Percentiles rank a stretch among this genome's conserved stretches.
These are phyloP conservation scores for Daboia siamensis DNA, from an alignment of 2,113 vertebrate genomes.

Conservation along the genomic window DNA sequence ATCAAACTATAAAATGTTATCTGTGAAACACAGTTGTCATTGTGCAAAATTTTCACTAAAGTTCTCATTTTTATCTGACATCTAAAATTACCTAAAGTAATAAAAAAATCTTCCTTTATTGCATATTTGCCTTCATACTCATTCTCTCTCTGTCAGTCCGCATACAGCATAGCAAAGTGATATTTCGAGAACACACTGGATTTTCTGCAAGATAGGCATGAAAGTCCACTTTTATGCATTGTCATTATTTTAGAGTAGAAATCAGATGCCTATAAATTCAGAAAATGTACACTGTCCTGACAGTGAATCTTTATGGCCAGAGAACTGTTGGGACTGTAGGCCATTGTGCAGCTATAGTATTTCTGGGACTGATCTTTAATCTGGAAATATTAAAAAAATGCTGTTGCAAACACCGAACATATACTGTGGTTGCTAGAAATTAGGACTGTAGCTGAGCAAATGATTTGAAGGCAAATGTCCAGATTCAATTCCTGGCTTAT, in stretches of 20 bases:
- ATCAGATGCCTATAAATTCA: background rate
- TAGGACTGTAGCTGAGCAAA: background rate
- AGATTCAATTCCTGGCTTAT: background rate
- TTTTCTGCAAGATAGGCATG: conserved; percentile 46
- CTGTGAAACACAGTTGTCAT: conserved; percentile 71
- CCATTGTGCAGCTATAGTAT: background rate
- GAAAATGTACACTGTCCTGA: background rate
- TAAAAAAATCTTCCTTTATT: conserved; percentile 72
- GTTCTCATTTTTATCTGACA: conserved; percentile 79
- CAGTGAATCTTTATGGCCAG: background rate
- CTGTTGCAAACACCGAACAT: background rate
- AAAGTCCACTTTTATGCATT: conserved; percentile 23
- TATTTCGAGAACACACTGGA: conserved; percentile 55
- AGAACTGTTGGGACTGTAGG: background rate
- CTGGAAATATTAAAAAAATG: background rate
- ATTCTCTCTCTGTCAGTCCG: conserved; percentile 73
- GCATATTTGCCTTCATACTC: conserved; percentile 73
- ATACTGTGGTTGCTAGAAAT: background rate
- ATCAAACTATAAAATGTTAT: conserved; percentile 74
- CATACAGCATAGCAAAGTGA: conserved; percentile 47
- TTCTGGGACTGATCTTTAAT: background rate
- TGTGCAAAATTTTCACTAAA: conserved; percentile 75
- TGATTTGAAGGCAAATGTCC: background rate
- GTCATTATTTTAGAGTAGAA: conserved; percentile 38
- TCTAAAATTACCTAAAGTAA: conserved; percentile 76